A percentile compares a stretch with the other conserved stretches of the same genome.
phyloP scores from a whole-genome alignment of 2,888 invertebrate genomes.

The Didymodactylos carnosus region DNA sequence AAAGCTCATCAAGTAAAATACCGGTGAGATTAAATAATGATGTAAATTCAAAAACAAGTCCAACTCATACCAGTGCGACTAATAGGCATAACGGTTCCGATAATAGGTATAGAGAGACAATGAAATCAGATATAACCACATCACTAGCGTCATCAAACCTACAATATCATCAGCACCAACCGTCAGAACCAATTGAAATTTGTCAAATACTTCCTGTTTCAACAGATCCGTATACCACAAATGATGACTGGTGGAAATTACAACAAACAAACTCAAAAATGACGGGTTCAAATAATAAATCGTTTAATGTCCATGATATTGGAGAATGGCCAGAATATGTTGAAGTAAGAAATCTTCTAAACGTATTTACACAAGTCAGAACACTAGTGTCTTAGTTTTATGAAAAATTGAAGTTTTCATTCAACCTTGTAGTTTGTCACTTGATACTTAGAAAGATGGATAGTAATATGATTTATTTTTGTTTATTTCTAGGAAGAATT shows the following conservation, averaged over 20 bases:
- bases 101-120: not conserved
- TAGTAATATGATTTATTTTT: too few species aligned
- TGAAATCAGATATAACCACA: not conserved
- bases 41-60: not conserved
- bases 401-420: too few species aligned
- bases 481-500: too few species aligned
- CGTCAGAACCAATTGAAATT: not conserved
- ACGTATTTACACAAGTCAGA: too few species aligned
- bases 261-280: too few species aligned
- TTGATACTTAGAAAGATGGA: too few species aligned
- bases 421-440: too few species aligned
- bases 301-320: not conserved
- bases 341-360: too few species aligned
- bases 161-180: not conserved
- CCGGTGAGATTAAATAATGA: too few species aligned
- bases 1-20: too few species aligned
- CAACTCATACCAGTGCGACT: not conserved
- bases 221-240: not conserved
- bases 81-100: not conserved
- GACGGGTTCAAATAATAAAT: too few species aligned
- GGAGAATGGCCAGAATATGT: not conserved
- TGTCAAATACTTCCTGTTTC: not conserved
- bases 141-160: not conserved
- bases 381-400: too few species aligned
- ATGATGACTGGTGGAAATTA: not conserved